Conservation (phyloP, 2,113 vertebrate genomes). For the Himantopus leucocephalus region DNA sequence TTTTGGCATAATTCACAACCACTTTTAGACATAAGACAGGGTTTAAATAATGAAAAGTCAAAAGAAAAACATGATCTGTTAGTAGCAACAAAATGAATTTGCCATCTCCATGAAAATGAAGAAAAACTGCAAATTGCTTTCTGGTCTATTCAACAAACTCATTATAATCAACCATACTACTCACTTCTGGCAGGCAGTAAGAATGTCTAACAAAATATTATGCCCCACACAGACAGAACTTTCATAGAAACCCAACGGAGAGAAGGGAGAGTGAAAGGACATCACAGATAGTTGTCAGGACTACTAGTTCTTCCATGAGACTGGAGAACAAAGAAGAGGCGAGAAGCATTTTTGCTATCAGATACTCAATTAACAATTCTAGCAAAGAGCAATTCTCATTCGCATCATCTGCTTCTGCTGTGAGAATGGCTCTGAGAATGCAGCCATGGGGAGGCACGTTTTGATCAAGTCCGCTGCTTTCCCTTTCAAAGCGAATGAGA, state of each 20-base stretch:
- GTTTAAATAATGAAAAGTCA: not conserved
- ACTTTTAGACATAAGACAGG: not conserved
- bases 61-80: not conserved
- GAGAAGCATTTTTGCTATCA: constrained; percentile 43
- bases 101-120: not conserved
- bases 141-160: not conserved
- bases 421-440: constrained; percentile 37
- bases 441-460: constrained; percentile 41
- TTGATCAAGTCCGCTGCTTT: constrained; percentile 61
- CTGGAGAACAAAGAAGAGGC: constrained; percentile 44
- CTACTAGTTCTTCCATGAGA: constrained; percentile 29
- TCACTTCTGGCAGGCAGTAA: not conserved
- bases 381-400: constrained; percentile 51
- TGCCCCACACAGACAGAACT: not conserved
- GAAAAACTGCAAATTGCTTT: not conserved
- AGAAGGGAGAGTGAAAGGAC: not conserved
- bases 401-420: constrained; percentile 23
- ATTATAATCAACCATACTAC: not conserved
- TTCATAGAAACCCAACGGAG: not conserved
- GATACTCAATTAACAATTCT: constrained; percentile 44
- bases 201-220: not conserved
- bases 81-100: not conserved
- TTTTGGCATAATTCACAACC: not conserved
- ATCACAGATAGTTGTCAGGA: constrained; percentile 4
- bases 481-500: constrained; percentile 60